Evolutionary conservation across 2,797 vertebrate genomes (phyloP).

Genomic region (Pseudocheirus occidentalis): DNA sequence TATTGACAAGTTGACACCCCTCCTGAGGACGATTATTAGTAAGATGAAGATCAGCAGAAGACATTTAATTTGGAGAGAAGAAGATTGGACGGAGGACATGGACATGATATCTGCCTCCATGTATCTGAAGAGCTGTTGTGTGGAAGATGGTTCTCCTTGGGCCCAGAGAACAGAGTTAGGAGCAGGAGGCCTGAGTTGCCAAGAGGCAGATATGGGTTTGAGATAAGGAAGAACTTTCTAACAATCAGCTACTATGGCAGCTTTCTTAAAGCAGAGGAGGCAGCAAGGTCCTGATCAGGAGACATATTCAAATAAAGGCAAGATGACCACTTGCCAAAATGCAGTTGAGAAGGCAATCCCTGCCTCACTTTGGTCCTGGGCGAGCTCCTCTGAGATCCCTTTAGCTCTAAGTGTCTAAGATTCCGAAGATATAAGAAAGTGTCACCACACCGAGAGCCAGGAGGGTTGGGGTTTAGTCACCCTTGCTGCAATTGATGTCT

Average conservation of each 20-base stretch:
- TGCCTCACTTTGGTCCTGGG: background rate
- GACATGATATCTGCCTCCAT: background rate
- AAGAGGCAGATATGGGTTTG: background rate
- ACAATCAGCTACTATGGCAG: background rate
- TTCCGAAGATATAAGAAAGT: background rate
- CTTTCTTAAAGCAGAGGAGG: background rate
- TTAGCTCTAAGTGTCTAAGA: no score
- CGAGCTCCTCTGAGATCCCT: background rate
- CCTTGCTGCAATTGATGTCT: background rate
- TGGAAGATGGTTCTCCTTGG: background rate
- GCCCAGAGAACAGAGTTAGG: background rate
- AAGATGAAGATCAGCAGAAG: background rate
- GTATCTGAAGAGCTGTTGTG: background rate
- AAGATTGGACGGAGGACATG: background rate
- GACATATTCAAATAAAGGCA: background rate
- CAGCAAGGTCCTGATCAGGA: background rate
- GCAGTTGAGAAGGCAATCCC: background rate
- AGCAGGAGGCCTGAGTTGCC: background rate
- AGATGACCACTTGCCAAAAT: background rate
- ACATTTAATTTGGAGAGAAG: background rate
- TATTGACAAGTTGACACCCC: background rate
- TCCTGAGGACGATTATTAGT: background rate
- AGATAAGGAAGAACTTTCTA: background rate
- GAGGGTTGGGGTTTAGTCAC: background rate
- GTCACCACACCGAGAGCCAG: background rate